A percentile compares a stretch with the other conserved stretches of the same genome.
Conservation (phyloP, 2,888 invertebrate genomes). For the Dyspetes luteomarginatus region DNA sequence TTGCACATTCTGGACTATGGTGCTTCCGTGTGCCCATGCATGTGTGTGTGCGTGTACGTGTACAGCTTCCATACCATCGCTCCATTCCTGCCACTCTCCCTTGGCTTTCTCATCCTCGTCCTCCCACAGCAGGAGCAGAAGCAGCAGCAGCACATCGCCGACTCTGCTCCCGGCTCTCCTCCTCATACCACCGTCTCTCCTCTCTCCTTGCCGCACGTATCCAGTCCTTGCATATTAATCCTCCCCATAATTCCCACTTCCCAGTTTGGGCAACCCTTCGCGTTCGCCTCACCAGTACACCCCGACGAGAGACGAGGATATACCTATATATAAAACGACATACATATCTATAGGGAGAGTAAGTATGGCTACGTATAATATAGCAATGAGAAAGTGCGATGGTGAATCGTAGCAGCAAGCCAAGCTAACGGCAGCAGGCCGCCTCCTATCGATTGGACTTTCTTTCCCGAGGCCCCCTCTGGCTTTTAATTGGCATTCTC, state of each 20-base stretch:
- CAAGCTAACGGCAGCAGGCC: slow-evolving; percentile 73
- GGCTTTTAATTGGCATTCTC: slow-evolving; percentile 83
- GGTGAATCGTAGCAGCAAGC: slow-evolving; percentile 64
- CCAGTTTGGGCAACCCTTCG: slow-evolving; percentile 83
- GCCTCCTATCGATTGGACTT: slow-evolving; percentile 82
- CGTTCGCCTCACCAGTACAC: slow-evolving; percentile 75
- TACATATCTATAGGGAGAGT: slow-evolving; percentile 4
- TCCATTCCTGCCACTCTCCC: slow-evolving; percentile 66
- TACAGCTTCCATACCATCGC: slow-evolving; percentile 63
- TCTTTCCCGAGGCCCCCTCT: slow-evolving; percentile 78
- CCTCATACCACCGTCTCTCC: slow-evolving; percentile 63
- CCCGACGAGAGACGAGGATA: slow-evolving; percentile 70
- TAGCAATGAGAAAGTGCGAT: slow-evolving; percentile 72
- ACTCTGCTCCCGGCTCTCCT: slow-evolving; percentile 62
- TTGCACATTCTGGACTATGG: slow-evolving; percentile 48
- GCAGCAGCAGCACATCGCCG: slow-evolving; percentile 58
- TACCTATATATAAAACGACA: neutral
- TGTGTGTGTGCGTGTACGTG: slow-evolving; percentile 24
- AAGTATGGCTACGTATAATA: slow-evolving; percentile 59
- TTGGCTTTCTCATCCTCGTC: slow-evolving; percentile 41
- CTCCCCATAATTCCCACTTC: slow-evolving; percentile 84
- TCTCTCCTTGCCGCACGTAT: slow-evolving; percentile 81
- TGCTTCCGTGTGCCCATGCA: slow-evolving; percentile 19
- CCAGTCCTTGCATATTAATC: slow-evolving; percentile 84
- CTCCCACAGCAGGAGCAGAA: slow-evolving; percentile 35